phyloP scores from a whole-genome alignment of 2,113 vertebrate genomes.

The Aegotheles bennettii region DNA sequence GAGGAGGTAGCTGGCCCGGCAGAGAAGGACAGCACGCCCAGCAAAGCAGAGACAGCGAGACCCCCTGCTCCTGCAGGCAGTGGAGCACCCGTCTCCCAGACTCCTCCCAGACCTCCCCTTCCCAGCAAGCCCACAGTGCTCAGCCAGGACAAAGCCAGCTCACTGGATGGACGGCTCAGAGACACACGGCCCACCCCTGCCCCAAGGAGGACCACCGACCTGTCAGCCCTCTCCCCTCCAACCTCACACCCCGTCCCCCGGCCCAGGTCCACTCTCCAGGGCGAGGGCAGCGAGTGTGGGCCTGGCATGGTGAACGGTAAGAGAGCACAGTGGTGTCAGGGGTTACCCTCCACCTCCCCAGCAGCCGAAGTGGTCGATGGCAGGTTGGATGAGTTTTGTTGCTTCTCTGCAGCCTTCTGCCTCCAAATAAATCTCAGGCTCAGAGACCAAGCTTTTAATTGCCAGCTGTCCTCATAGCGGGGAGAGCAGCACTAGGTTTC shows the following conservation, averaged over 20 bases:
- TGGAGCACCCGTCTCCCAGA: neutral
- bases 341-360: neutral
- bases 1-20: neutral
- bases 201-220: slow-evolving; percentile 68
- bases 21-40: neutral
- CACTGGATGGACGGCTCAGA: neutral
- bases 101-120: slow-evolving; percentile 63
- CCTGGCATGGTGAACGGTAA: slow-evolving; percentile 70
- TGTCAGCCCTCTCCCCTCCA: neutral
- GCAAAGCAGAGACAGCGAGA: neutral
- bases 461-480: neutral
- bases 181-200: slow-evolving; percentile 72
- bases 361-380: accelerated
- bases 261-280: slow-evolving; percentile 67
- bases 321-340: neutral
- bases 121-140: slow-evolving; percentile 49
- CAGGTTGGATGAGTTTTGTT: neutral
- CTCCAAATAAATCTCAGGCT: neutral
- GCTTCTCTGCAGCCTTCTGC: neutral
- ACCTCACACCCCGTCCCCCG: slow-evolving; percentile 59
- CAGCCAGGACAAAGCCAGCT: slow-evolving; percentile 56
- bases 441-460: accelerated
- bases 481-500: neutral
- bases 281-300: slow-evolving; percentile 40
- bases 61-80: neutral